Percentiles rank a stretch among this genome's conserved stretches.
These are phyloP conservation scores for Rutpela maculata DNA, from an alignment of 2,888 invertebrate genomes.

Conservation along the genomic window DNA sequence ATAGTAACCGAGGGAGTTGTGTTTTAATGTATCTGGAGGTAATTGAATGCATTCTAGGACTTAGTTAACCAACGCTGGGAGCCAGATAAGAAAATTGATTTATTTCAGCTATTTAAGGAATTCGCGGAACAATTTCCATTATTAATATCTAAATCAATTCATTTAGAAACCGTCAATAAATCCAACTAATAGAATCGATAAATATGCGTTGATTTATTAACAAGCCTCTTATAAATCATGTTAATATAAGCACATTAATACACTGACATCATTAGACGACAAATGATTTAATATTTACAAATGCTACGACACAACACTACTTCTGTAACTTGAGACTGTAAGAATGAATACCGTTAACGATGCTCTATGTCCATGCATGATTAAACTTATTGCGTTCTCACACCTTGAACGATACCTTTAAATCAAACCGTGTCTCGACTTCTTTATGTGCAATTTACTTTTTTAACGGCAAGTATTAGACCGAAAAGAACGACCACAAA, in stretches of 20 bases:
- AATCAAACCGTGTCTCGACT: slow-evolving; percentile 63
- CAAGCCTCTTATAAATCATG: slow-evolving; percentile 63
- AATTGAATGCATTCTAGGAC: slow-evolving; percentile 42
- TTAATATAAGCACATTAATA: slow-evolving; percentile 64
- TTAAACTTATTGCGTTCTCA: slow-evolving; percentile 68
- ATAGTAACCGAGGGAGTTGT: slow-evolving; percentile 36
- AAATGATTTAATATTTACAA: slow-evolving; percentile 65
- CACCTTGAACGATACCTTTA: slow-evolving; percentile 63
- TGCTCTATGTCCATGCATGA: slow-evolving; percentile 65
- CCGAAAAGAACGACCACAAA: slow-evolving; percentile 60
- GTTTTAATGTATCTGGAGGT: slow-evolving; percentile 30
- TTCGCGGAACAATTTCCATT: slow-evolving; percentile 55
- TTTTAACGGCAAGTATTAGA: slow-evolving; percentile 59
- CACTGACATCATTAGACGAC: slow-evolving; percentile 65
- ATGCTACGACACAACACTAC: slow-evolving; percentile 57
- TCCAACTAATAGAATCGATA: slow-evolving; percentile 60
- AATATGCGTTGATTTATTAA: slow-evolving; percentile 65
- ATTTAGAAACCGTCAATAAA: slow-evolving; percentile 61
- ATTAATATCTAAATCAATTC: slow-evolving; percentile 57
- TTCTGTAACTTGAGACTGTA: slow-evolving; percentile 11
- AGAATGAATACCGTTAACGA: slow-evolving; percentile 62
- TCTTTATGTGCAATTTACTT: slow-evolving; percentile 63
- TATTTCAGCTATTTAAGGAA: slow-evolving; percentile 53
- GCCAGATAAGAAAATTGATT: slow-evolving; percentile 51
- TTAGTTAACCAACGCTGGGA: slow-evolving; percentile 28